Conservation (phyloP, 2,797 vertebrate species). For the Phrynocephalus forsythii region DNA sequence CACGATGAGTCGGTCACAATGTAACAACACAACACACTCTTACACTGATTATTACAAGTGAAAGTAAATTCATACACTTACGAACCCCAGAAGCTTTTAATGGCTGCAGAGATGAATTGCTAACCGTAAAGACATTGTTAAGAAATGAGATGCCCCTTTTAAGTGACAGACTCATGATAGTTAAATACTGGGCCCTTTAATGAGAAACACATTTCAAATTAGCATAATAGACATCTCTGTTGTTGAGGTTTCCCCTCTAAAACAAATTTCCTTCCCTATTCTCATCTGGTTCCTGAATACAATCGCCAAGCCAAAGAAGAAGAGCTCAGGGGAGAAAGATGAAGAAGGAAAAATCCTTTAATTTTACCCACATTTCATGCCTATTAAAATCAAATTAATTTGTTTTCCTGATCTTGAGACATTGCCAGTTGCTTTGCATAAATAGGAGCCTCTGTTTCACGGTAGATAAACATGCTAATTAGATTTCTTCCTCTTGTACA, state of each 20-base stretch:
- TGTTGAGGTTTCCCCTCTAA: slow-evolving; percentile 29
- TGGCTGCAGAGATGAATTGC: background rate
- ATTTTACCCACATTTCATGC: slow-evolving; percentile 53
- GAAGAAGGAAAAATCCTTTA: slow-evolving; percentile 34
- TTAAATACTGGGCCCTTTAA: background rate
- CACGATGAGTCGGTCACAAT: no score
- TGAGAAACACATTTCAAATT: slow-evolving; percentile 26
- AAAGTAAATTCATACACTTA: background rate
- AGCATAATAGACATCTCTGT: background rate
- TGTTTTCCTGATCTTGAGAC: slow-evolving; percentile 54
- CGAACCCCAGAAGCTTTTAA: background rate
- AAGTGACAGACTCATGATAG: background rate
- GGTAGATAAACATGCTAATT: slow-evolving; percentile 65
- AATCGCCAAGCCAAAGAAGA: slow-evolving; percentile 38
- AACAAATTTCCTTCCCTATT: slow-evolving; percentile 34
- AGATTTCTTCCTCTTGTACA: slow-evolving; percentile 52
- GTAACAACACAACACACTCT: no score
- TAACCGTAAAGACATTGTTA: background rate
- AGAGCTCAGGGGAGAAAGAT: slow-evolving; percentile 45
- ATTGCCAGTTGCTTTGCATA: slow-evolving; percentile 59
- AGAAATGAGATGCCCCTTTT: slow-evolving; percentile 8
- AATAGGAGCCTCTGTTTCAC: slow-evolving; percentile 53
- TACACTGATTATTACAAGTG: background rate
- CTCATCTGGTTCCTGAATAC: slow-evolving; percentile 42
- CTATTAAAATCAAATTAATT: slow-evolving; percentile 70